Base-by-base conservation (phyloP, 1,140 invertebrate genomes). In the Hyles euphorbiae region DNA sequence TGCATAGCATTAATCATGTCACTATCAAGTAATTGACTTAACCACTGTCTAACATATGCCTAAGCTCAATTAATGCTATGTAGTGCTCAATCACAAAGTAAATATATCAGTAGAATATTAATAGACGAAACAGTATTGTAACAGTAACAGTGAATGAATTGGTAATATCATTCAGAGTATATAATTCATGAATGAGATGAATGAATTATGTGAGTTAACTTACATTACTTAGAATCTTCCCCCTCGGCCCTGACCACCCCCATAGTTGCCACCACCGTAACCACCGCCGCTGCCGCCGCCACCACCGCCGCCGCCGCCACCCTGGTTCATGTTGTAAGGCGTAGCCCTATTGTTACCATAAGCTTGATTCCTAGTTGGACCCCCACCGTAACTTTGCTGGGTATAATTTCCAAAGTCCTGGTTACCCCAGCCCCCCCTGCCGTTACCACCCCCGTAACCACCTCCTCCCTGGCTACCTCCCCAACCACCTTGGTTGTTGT, bases 351-450 rank as follows among this genome's bases (percentile, higher is more conserved):
- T 92, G 65, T 92, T 92, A 56, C 89, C 61, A 56, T 93, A 93
- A 72, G 83, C 82, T 53, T 93, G 94, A 66, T 93, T 94, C 70
- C 93, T 90, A 7, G 93, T 92, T 4, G 93, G 93, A 0, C 94
- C 94, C 43, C 94, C 94, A 45, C 94, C 92, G 66, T 94, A 95
- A 47, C 92, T 91, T 73, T 95, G 94, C 70, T 95, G 94, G 69
- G 94, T 94, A 52, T 94, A 93, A 65, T 91, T 93, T 32, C 94
- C 94, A 72, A 94, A 95, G 67, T 93, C 93, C 74, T 92, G 91
- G 65, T 91, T 91, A 8, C 90, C 86, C 45, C 89, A 85, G 10
- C 86, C 85, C 58, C 91, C 86, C 47, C 77, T 71, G 45, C 81
- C 73, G 52, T 77, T 74, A 36, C 81, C 76, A 34, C 81, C 74